A percentile compares a stretch with the other conserved stretches of the same genome.
Conservation (phyloP, 30 jellyfish, hydroid and myxozoan genomes). For the Nemopilema nomurai region DNA sequence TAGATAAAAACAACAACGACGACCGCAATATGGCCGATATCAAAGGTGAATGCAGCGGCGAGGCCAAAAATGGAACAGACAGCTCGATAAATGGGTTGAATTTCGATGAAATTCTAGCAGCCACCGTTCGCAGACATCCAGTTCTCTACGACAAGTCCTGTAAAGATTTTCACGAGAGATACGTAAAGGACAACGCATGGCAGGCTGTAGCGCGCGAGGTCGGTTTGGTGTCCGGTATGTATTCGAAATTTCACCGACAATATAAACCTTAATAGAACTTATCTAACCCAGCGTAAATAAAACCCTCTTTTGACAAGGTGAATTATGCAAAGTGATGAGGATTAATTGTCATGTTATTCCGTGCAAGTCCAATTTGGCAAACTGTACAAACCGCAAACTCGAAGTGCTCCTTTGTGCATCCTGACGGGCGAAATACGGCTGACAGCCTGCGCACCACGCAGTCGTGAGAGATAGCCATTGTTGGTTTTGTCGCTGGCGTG, state of each 20-base stretch:
- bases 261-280: no score
- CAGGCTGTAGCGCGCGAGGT: slow-evolving; percentile 38
- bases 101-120: slow-evolving; percentile 29
- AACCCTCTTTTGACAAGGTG: background rate
- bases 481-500: no score
- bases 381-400: background rate
- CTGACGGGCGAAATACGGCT: background rate
- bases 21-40: slow-evolving; percentile 53
- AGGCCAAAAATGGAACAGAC: slow-evolving; percentile 13
- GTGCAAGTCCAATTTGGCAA: background rate
- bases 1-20: background rate
- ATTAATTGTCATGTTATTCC: background rate
- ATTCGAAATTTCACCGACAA: no score
- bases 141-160: slow-evolving; percentile 39
- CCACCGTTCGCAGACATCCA: slow-evolving; percentile 25
- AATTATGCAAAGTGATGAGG: background rate
- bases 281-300: background rate
- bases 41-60: slow-evolving; percentile 19
- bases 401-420: background rate
- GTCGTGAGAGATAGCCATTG: background rate
- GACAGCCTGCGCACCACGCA: background rate
- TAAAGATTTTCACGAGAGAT: slow-evolving; percentile 40
- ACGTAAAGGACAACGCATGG: slow-evolving; percentile 57
- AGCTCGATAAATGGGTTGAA: background rate
- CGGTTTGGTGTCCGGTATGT: slow-evolving; percentile 31